Conservation (phyloP, 2,113 vertebrate genomes). For the Ondatra zibethicus region DNA sequence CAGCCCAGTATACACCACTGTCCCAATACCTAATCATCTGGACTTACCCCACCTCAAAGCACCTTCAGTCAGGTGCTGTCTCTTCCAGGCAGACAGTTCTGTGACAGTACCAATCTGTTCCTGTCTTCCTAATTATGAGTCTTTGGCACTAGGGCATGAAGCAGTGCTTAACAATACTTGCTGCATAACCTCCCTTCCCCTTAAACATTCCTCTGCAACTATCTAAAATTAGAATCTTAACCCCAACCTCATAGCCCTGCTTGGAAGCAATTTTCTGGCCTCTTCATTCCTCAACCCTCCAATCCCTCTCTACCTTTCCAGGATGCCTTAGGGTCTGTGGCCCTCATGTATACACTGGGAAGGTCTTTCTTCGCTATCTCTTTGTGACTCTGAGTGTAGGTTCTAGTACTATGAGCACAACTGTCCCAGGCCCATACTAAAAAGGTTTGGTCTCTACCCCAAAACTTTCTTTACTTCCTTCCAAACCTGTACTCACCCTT, state of each 20-base stretch:
- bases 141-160: not conserved
- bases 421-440: not conserved
- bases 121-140: not conserved
- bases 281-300: not conserved
- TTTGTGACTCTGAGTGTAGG: not conserved
- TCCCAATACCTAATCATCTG: not conserved
- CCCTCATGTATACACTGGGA: not conserved
- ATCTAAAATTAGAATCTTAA: not conserved
- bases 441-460: not conserved
- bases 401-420: not conserved
- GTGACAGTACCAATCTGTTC: not conserved
- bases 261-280: not conserved
- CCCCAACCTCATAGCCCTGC: not conserved
- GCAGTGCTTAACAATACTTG: not conserved
- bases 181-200: not conserved
- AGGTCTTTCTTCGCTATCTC: not conserved
- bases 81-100: not conserved
- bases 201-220: not conserved
- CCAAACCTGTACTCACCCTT: not conserved
- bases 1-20: not conserved
- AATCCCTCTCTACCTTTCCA: not conserved
- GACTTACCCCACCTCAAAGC: not conserved
- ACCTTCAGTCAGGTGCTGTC: not conserved
- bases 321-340: fast-evolving
- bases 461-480: not conserved